Conservation (phyloP, 2,888 invertebrate species). For the Campoplex nolae region DNA sequence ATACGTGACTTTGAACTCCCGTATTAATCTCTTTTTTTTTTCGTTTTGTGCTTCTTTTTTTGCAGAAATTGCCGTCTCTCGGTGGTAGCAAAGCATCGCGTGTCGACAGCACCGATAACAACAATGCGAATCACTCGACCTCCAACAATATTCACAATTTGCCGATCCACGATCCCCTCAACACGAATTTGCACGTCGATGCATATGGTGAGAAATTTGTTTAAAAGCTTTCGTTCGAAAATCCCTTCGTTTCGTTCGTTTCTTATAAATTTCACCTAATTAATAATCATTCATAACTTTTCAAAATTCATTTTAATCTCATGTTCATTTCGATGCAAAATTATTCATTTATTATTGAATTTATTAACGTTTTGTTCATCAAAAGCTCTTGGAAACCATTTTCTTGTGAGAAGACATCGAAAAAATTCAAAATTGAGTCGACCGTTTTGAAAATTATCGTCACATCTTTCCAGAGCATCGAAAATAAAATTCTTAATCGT, state of each 20-base stretch:
- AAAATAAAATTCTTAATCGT: not conserved
- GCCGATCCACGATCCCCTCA: conserved; percentile 81
- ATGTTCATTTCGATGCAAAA: not conserved
- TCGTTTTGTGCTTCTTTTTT: conserved; percentile 26
- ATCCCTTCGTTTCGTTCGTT: not conserved
- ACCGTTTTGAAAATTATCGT: not conserved
- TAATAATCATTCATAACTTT: not conserved
- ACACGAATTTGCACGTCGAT: conserved; percentile 79
- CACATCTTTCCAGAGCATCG: too few species aligned
- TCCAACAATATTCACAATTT: conserved; percentile 82
- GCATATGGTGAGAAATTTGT: conserved; percentile 75
- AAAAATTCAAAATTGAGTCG: not conserved
- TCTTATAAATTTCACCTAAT: not conserved
- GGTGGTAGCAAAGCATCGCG: conserved; percentile 81
- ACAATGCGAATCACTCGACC: conserved; percentile 82
- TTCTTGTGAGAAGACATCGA: too few species aligned
- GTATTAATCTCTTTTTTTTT: conserved; percentile 13
- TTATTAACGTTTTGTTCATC: not conserved
- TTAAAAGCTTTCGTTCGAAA: not conserved
- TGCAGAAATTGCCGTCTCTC: conserved; percentile 81
- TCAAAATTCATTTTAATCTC: not conserved
- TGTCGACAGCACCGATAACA: conserved; percentile 82
- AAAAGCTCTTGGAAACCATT: too few species aligned
- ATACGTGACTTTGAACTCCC: conserved; percentile 14
- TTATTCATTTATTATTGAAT: not conserved